phyloP scores from a whole-genome alignment of 2,113 vertebrate species.

The Gracilinanus agilis region DNA sequence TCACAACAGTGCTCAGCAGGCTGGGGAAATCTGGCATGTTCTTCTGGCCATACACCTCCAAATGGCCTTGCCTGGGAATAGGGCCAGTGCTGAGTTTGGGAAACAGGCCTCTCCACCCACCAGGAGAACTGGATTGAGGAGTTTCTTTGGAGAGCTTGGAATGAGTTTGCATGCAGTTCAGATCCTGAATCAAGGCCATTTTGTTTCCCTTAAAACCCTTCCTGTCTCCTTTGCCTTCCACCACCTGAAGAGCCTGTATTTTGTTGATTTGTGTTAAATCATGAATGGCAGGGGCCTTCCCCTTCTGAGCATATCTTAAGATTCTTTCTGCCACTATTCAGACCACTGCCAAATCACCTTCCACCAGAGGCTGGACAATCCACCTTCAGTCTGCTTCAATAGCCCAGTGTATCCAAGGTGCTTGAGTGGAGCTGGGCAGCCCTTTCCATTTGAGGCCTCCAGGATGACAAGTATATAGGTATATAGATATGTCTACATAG shows the following conservation, averaged over 20 bases:
- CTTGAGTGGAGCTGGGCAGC: background rate
- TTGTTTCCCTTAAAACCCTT: background rate
- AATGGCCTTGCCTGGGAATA: background rate
- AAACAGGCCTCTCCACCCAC: background rate
- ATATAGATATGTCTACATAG: no score
- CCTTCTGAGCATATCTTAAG: background rate
- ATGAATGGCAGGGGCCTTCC: background rate
- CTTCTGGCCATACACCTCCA: background rate
- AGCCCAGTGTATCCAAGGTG: conserved; percentile 59
- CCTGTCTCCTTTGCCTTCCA: background rate
- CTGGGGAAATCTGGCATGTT: background rate
- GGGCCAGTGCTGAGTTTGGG: background rate
- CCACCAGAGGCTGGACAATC: no score
- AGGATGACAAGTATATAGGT: no score
- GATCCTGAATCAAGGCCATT: background rate
- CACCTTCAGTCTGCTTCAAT: background rate
- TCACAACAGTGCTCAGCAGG: background rate
- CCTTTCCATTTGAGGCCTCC: conserved; percentile 49
- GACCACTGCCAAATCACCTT: background rate
- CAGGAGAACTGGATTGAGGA: background rate
- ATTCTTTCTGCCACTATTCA: background rate
- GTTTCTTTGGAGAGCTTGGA: background rate
- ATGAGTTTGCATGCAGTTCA: conserved; percentile 9
- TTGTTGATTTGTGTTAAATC: background rate
- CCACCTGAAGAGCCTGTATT: background rate